Evolutionary conservation across 2,797 vertebrate genomes (phyloP), one percentile per base, ranked within the genome.

Genomic region (Gouania willdenowi): DNA sequence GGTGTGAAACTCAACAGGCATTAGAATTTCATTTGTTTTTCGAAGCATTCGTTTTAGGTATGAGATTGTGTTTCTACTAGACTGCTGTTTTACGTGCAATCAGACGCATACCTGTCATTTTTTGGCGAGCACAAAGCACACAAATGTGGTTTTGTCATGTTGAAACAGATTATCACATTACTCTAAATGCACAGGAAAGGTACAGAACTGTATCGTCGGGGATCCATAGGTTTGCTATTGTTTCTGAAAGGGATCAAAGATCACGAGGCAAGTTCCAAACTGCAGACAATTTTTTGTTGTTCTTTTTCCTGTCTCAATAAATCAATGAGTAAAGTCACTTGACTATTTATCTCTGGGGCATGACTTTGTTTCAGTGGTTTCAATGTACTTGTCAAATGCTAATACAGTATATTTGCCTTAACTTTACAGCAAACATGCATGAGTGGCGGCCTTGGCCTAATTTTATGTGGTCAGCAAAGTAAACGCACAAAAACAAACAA

Each of bases 221-320:
- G 19, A 20, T 20, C n/a, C n/a, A n/a, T n/a, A n/a, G 19, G 19
- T 20, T 20, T 20, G 19, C 14, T 13, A 14, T 14, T 13, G 14
- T 20, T 20, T 19, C 19, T 20, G 11, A 20, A 50, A 31, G 13
- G 15, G 22, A 20, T 29, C 8, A 54, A 32, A 54, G 14, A 25
- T 56, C 6, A 19, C 7, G 32, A 46, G 27, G 6, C 5, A 41
- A n/a, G 8, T 24, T 6, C 26, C 15, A n/a, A 41, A 20, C 11
- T 36, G 3, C 20, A 36, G 19, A 34, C 4, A 11, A 3, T 34
- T 63, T 63, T 41, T 11, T 32, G 45, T 44, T 14, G 18, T 29
- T 43, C n/a, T 40, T 45, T 18, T 19, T 56, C 23, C 26, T 37
- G 10, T 46, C 17, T 36, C 17, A 5, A 16, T 38, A 31, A 45